Conservation (phyloP, 2,888 invertebrate genomes). For the Matsumyia berberina region DNA sequence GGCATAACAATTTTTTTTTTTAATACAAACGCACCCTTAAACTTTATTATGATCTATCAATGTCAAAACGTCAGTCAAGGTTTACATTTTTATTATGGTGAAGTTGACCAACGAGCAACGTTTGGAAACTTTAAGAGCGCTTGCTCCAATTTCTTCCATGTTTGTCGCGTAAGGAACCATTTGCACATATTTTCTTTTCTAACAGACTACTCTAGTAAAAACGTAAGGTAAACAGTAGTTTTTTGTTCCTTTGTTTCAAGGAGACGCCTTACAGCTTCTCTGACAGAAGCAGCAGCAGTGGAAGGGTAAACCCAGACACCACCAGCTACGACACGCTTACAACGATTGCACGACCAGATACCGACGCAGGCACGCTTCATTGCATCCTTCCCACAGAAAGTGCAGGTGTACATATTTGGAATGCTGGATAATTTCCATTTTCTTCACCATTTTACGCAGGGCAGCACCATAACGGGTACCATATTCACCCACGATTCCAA, state of each 20-base stretch:
- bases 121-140: too few species aligned
- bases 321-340: slow-evolving; percentile 98
- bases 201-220: slow-evolving; percentile 61
- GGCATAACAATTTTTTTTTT: too few species aligned
- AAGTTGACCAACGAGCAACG: too few species aligned
- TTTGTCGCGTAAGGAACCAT: slow-evolving; percentile 33
- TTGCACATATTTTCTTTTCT: slow-evolving; percentile 24
- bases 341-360: slow-evolving; percentile 99
- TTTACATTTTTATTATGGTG: too few species aligned
- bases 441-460: slow-evolving; percentile 99
- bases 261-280: slow-evolving; percentile 98
- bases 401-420: slow-evolving; percentile 99
- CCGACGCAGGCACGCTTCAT: slow-evolving; percentile 99
- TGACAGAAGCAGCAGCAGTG: slow-evolving; percentile 98
- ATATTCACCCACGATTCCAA: slow-evolving; percentile 99
- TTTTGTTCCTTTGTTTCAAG: slow-evolving; percentile 89
- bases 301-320: slow-evolving; percentile 99
- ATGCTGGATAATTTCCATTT: slow-evolving; percentile 99
- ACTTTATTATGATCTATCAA: too few species aligned
- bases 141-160: slow-evolving; percentile 55
- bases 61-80: too few species aligned
- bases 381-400: slow-evolving; percentile 99
- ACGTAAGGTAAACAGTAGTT: slow-evolving; percentile 74
- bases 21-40: too few species aligned
- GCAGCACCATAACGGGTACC: slow-evolving; percentile 99